Conservation (phyloP, 2,113 vertebrate genomes). For the Cyphomyrus plagiostoma region DNA sequence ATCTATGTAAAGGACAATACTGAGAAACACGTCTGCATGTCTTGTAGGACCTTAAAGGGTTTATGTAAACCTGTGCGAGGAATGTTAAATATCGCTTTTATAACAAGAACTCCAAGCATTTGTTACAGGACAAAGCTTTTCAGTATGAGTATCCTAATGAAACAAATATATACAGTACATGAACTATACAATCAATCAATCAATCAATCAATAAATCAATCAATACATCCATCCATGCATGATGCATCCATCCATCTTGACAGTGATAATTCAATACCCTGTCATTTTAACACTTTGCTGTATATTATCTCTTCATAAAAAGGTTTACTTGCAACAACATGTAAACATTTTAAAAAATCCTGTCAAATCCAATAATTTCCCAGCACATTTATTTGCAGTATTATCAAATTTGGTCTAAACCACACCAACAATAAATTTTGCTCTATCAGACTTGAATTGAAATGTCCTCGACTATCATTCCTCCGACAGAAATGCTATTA, state of each 20-base stretch:
- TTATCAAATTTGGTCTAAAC: constrained; percentile 34
- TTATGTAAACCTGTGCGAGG: background rate
- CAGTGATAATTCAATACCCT: background rate
- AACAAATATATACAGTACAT: background rate
- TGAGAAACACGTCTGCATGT: background rate
- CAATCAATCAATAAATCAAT: background rate
- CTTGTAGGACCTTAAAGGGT: background rate
- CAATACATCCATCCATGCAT: background rate
- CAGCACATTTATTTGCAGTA: constrained; percentile 26
- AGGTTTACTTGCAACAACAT: background rate
- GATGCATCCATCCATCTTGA: background rate
- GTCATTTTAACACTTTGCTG: background rate
- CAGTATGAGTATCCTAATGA: background rate
- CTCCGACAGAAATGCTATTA: constrained; percentile 42
- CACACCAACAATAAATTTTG: constrained; percentile 38
- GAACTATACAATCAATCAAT: background rate
- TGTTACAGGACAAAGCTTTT: background rate
- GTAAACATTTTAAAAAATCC: background rate
- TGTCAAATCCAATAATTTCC: constrained; percentile 24
- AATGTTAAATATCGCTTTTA: constrained; percentile 1
- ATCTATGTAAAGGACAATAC: background rate
- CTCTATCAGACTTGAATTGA: constrained; percentile 43
- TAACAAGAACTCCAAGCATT: background rate
- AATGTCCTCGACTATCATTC: constrained; percentile 49
- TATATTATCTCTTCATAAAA: background rate